A percentile compares a stretch with the other conserved stretches of the same genome.
phyloP scores from a whole-genome alignment of 2,113 vertebrate species.

The Saiga tatarica region DNA sequence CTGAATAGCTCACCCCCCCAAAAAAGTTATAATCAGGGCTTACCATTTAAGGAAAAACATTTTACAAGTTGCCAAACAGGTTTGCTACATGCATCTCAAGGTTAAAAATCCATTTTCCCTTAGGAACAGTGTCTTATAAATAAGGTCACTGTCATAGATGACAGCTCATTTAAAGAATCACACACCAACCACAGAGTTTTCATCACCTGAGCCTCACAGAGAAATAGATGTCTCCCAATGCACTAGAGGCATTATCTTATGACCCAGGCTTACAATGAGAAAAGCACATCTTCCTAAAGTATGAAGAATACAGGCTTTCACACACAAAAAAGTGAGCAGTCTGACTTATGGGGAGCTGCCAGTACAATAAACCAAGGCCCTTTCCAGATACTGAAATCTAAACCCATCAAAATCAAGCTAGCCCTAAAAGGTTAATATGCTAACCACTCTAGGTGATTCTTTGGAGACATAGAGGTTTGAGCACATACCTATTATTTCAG shows the following conservation, averaged over 20 bases:
- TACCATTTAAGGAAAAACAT: neutral
- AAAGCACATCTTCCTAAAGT: constrained; percentile 11
- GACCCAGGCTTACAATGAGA: constrained; percentile 14
- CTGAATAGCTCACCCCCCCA: neutral
- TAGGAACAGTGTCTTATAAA: constrained; percentile 20
- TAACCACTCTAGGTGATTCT: neutral
- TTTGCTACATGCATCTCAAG: neutral
- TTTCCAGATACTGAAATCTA: neutral
- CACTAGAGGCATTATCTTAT: constrained; percentile 3
- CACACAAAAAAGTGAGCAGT: rapidly evolving
- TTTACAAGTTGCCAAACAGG: neutral
- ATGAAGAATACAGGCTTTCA: neutral
- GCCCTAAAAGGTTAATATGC: constrained; percentile 29
- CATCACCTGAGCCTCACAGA: neutral
- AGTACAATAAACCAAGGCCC: neutral
- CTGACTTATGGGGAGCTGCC: rapidly evolving
- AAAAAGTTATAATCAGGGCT: neutral
- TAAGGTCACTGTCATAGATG: neutral
- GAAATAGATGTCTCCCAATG: constrained; percentile 42
- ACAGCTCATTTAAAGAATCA: constrained; percentile 43
- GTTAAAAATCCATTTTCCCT: neutral
- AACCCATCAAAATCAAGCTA: constrained; percentile 43
- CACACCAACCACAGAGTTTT: neutral
- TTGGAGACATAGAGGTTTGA: neutral
- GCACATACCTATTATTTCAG: neutral